A percentile compares a stretch with the other conserved stretches of the same genome.
phyloP scores from a whole-genome alignment of 2,888 invertebrate genomes.

The Hypolimnas misippus region DNA sequence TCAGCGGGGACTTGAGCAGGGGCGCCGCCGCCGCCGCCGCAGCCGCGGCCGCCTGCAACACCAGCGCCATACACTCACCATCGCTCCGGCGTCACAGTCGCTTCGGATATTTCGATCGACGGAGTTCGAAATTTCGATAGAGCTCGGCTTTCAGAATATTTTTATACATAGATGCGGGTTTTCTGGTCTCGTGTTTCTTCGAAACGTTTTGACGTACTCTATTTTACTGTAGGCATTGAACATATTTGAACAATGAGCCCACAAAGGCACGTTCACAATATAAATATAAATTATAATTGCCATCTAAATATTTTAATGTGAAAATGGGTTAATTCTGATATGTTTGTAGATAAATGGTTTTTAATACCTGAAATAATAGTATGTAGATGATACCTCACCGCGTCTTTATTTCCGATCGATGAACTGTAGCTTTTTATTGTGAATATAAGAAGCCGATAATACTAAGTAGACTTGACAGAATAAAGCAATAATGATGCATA shows the following conservation, averaged over 20 bases:
- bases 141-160: too few relatives aligned
- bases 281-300: constrained; percentile 1
- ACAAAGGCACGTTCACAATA: constrained; percentile 51
- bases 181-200: too few relatives aligned
- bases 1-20: constrained; percentile 92
- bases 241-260: constrained; percentile 67
- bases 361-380: constrained; percentile 10
- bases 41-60: constrained; percentile 84
- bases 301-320: background rate
- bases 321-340: constrained; percentile 8
- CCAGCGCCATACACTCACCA: too few relatives aligned
- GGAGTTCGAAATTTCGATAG: too few relatives aligned
- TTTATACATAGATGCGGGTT: too few relatives aligned
- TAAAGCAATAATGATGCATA: constrained; percentile 63
- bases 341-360: constrained; percentile 11
- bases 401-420: constrained; percentile 32
- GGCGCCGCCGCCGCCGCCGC: constrained; percentile 91
- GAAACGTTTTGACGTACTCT: too few relatives aligned
- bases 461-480: constrained; percentile 48
- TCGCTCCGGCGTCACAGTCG: too few relatives aligned
- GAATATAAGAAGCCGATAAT: constrained; percentile 32
- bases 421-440: constrained; percentile 22
- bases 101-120: too few relatives aligned
- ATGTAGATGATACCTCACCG: constrained; percentile 45
- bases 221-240: background rate